A percentile compares a stretch with the other conserved stretches of the same genome.
These are phyloP conservation scores for Strix aluco DNA, from an alignment of 2,113 vertebrate species.

Conservation along the genomic window DNA sequence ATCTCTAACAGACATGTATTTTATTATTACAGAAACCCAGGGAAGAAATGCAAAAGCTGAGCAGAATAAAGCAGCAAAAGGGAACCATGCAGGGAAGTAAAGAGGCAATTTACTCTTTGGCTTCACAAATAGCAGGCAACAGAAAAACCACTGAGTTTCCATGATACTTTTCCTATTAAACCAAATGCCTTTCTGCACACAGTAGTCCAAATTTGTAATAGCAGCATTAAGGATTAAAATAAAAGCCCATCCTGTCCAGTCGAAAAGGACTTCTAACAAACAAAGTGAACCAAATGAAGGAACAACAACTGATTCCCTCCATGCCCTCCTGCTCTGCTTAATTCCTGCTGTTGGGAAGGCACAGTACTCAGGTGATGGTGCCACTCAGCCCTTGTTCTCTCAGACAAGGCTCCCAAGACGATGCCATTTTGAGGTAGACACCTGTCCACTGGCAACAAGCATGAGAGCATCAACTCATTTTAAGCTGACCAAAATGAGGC, in stretches of 20 bases:
- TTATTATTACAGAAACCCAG: background rate
- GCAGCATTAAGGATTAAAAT: background rate
- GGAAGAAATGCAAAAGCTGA: background rate
- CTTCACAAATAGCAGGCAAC: background rate
- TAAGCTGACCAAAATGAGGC: background rate
- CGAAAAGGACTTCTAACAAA: background rate
- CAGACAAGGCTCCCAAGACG: background rate
- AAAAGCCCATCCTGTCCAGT: background rate
- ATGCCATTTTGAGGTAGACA: conserved; percentile 18
- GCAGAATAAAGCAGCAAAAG: background rate
- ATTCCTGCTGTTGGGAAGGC: background rate
- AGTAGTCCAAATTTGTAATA: background rate
- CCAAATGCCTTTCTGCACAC: background rate
- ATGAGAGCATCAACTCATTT: background rate
- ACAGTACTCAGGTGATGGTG: background rate
- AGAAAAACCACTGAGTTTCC: background rate
- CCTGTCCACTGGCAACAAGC: background rate
- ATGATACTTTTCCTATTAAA: background rate
- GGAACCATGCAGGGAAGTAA: background rate
- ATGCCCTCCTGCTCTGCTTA: background rate
- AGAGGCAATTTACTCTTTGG: background rate
- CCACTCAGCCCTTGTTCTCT: background rate
- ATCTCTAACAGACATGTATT: background rate
- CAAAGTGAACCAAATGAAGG: background rate
- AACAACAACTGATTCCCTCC: background rate